phyloP scores from a whole-genome alignment of 2,113 vertebrate species.

The Okapia johnstoni region DNA sequence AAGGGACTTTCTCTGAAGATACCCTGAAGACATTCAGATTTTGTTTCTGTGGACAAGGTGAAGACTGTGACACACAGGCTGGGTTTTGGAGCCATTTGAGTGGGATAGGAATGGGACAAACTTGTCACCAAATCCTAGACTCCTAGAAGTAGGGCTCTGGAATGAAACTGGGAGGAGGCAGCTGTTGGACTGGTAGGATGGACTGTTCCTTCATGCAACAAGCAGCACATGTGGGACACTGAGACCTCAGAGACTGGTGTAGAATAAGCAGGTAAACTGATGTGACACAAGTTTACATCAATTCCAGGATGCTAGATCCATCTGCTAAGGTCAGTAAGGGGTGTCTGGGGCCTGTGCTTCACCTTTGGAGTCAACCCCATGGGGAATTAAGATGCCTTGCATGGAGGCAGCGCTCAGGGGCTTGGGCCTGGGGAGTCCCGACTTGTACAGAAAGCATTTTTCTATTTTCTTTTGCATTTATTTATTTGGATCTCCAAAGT shows the following conservation, averaged over 20 bases:
- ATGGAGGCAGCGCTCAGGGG: rapidly evolving
- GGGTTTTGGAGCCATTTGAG: not conserved
- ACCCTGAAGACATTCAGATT: not conserved
- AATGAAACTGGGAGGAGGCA: not conserved
- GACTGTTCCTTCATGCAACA: not conserved
- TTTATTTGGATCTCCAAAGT: not conserved
- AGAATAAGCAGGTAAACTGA: too few relatives aligned
- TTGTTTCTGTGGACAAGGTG: not conserved
- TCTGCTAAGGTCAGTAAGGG: not conserved
- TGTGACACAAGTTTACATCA: not conserved
- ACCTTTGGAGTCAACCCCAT: not conserved
- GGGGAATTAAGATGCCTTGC: not conserved
- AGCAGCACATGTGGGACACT: rapidly evolving
- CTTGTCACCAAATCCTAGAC: not conserved
- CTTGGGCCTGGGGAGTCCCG: not conserved
- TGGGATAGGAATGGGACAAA: not conserved
- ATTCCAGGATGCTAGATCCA: not conserved
- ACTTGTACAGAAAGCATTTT: not conserved
- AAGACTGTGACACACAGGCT: not conserved
- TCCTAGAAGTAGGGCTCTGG: not conserved
- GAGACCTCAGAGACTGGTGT: too few relatives aligned
- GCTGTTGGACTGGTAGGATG: rapidly evolving
- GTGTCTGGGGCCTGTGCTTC: not conserved
- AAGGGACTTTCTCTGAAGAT: not conserved
- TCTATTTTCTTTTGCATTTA: not conserved